Conservation (phyloP, 2,888 invertebrate species). For the Andrena trimmerana region DNA sequence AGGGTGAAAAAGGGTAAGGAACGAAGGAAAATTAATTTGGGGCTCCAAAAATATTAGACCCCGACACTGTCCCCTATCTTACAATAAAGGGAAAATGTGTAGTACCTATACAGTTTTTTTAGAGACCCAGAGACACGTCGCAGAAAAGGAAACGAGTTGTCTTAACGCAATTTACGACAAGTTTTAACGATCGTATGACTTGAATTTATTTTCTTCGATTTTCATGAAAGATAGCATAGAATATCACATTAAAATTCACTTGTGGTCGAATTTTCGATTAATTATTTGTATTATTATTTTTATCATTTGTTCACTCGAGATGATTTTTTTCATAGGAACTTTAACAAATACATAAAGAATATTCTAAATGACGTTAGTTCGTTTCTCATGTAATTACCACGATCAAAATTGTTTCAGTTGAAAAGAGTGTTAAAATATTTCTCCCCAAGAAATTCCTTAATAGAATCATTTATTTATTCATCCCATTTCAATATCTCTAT, state of each 20-base stretch:
- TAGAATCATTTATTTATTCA: background rate
- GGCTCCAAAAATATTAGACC: background rate
- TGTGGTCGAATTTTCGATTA: background rate
- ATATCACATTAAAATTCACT: background rate
- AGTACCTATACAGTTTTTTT: background rate
- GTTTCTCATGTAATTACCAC: conserved; percentile 5
- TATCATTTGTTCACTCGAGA: background rate
- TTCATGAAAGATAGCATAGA: background rate
- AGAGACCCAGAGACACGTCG: background rate
- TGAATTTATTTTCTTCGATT: no score
- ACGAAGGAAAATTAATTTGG: background rate
- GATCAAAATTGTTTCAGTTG: background rate
- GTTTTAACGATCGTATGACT: background rate
- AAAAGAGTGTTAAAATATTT: background rate
- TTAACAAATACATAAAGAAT: background rate
- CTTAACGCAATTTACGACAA: background rate
- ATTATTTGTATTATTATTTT: background rate
- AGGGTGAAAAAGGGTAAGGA: background rate
- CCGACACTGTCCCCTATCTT: background rate
- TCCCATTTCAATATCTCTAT: no score
- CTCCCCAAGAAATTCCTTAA: background rate
- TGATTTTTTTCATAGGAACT: background rate
- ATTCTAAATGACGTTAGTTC: background rate
- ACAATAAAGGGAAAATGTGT: background rate
- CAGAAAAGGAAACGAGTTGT: background rate